Conservation (phyloP, 2,888 invertebrate species). For the Megastigmus dorsalis region DNA sequence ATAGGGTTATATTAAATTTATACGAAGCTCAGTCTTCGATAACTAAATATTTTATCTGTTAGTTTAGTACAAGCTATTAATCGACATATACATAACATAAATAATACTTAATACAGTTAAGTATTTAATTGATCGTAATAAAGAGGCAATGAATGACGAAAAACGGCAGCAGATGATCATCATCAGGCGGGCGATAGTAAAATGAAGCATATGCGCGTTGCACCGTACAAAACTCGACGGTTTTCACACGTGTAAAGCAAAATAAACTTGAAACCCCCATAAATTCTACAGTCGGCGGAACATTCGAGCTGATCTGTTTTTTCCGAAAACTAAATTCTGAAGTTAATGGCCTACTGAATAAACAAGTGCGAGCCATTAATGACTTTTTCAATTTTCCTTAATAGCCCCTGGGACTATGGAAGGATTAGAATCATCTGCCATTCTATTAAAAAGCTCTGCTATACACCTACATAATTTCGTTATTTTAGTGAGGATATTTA, state of each 20-base stretch:
- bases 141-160: too few relatives aligned
- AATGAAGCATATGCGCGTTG: neutral
- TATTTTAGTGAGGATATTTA: too few relatives aligned
- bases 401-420: conserved; percentile 2
- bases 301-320: neutral
- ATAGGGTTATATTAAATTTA: too few relatives aligned
- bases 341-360: conserved; percentile 40
- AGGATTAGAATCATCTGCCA: conserved; percentile 5
- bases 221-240: neutral
- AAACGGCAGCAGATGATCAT: neutral
- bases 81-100: too few relatives aligned
- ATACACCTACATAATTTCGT: too few relatives aligned
- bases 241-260: conserved; percentile 15
- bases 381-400: conserved; percentile 26
- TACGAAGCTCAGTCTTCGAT: too few relatives aligned
- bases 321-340: conserved; percentile 36
- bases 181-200: neutral
- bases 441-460: conserved; percentile 10
- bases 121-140: too few relatives aligned
- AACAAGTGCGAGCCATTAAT: conserved; percentile 17
- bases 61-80: too few relatives aligned
- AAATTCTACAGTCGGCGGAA: conserved; percentile 7
- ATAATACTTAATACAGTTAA: too few relatives aligned
- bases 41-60: too few relatives aligned
- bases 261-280: conserved; percentile 25